Evolutionary conservation across 2,113 vertebrate genomes (phyloP).

Genomic region (Ptilorrhoa leucosticta): DNA sequence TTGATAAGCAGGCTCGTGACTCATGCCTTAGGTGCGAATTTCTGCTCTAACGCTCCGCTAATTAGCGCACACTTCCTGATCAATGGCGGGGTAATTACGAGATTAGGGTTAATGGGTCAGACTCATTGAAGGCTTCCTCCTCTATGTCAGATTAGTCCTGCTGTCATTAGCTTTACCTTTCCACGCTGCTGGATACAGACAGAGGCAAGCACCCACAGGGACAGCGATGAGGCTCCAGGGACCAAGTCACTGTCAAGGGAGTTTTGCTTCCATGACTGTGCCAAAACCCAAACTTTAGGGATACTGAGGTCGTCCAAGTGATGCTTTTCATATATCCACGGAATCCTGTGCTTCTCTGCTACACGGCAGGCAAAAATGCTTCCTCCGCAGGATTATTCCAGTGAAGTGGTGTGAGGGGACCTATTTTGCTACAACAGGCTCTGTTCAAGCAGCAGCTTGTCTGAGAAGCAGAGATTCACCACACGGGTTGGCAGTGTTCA

Average conservation of each 20-base stretch:
- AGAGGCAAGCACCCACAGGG: background rate
- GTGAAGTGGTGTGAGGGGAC: background rate
- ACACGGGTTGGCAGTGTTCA: background rate
- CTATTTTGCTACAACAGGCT: background rate
- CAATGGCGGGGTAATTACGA: background rate
- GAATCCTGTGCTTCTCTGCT: background rate
- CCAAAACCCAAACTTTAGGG: background rate
- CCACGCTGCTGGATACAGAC: background rate
- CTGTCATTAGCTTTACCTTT: background rate
- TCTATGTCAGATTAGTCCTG: background rate
- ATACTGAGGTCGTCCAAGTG: background rate
- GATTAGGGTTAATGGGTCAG: constrained; percentile 45
- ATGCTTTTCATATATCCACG: rapidly evolving
- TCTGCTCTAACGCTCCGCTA: background rate
- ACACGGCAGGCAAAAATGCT: background rate
- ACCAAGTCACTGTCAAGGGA: background rate
- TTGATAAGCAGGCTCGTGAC: background rate
- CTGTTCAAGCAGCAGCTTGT: background rate
- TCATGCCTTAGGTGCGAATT: background rate
- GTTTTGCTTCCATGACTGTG: background rate
- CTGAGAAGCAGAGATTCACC: background rate
- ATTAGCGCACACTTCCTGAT: constrained; percentile 12
- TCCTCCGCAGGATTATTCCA: background rate
- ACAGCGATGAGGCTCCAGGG: background rate
- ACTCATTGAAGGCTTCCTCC: background rate